phyloP scores from a whole-genome alignment of 2,888 invertebrate species.

The Yponomeuta sedellus region DNA sequence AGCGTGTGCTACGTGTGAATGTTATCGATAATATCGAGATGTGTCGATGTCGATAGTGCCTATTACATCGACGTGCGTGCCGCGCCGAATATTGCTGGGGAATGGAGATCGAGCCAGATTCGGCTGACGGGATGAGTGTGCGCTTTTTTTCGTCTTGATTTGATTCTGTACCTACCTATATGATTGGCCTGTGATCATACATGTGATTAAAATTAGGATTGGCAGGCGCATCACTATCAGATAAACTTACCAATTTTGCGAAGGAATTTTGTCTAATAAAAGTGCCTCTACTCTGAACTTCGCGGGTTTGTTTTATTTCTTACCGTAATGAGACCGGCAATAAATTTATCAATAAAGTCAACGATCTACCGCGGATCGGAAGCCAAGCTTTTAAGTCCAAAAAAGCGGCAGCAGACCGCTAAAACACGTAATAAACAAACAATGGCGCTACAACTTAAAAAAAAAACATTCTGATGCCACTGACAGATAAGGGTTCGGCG shows the following conservation, averaged over 20 bases:
- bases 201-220: neutral
- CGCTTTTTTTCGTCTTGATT: constrained; percentile 13
- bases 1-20: constrained; percentile 76
- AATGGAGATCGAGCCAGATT: constrained; percentile 49
- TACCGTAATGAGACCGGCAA: neutral
- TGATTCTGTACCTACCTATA: neutral
- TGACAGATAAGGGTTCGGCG: constrained; percentile 50
- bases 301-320: neutral
- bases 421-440: constrained; percentile 33
- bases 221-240: neutral
- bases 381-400: neutral
- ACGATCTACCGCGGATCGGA: neutral
- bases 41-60: constrained; percentile 57
- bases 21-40: constrained; percentile 70
- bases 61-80: constrained; percentile 47
- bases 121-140: constrained; percentile 30
- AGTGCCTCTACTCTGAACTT: neutral
- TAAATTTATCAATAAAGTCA: neutral
- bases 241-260: too few relatives aligned
- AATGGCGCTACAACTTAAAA: constrained; percentile 37
- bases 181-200: constrained; percentile 11
- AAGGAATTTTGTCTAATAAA: too few relatives aligned
- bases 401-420: neutral
- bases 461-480: constrained; percentile 36
- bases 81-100: constrained; percentile 47